These are phyloP conservation scores for Laspeyria flexula DNA, from an alignment of 2,888 invertebrate species.

Conservation along the genomic window DNA sequence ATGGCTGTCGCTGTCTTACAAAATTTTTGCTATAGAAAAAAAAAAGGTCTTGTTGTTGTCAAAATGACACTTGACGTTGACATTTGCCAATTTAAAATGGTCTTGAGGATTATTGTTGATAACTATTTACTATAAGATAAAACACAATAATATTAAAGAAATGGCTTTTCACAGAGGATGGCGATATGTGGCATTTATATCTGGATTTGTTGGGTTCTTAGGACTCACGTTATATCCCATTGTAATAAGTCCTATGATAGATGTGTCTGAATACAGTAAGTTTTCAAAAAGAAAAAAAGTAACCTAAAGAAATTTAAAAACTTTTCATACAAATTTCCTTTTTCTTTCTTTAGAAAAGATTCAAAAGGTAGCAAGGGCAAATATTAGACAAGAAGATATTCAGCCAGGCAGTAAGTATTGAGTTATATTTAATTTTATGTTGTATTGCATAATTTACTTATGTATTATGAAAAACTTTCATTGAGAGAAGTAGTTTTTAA, in stretches of 20 bases:
- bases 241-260: conserved; percentile 87
- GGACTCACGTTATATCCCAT: conserved; percentile 86
- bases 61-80: too few species aligned
- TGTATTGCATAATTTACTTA: not conserved
- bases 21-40: too few species aligned
- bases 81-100: too few species aligned
- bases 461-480: too few species aligned
- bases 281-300: conserved; percentile 9
- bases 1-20: too few species aligned
- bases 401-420: conserved; percentile 87
- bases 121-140: too few species aligned
- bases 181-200: conserved; percentile 82
- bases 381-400: conserved; percentile 85
- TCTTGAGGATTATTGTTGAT: too few species aligned
- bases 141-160: too few species aligned
- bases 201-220: conserved; percentile 83
- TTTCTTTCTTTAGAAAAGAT: conserved; percentile 76
- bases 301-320: not conserved
- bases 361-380: conserved; percentile 80
- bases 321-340: not conserved
- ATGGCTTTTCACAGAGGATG: conserved; percentile 73
- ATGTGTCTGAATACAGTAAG: conserved; percentile 88
- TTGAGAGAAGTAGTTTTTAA: too few species aligned
- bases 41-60: too few species aligned
- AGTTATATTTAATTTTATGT: not conserved